A percentile compares a stretch with the other conserved stretches of the same genome.
These are phyloP conservation scores for Scaptomyza reducta DNA, from an alignment of 2,888 invertebrate genomes.

Conservation along the genomic window DNA sequence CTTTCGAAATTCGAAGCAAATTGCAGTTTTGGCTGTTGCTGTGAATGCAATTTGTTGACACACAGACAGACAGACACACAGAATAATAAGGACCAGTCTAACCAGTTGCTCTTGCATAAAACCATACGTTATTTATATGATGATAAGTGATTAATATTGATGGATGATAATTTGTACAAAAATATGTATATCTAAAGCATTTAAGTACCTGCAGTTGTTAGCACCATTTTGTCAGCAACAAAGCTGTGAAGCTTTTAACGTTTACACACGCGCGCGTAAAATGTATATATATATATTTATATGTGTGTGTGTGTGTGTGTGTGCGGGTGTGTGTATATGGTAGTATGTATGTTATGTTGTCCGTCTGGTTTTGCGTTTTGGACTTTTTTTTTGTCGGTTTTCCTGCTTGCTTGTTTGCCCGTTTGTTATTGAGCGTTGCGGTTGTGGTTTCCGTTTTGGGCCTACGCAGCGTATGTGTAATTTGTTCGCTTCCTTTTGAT, in stretches of 20 bases:
- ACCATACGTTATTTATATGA: too few relatives aligned
- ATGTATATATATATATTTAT: conserved; percentile 16
- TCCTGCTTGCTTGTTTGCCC: background rate
- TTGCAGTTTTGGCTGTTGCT: too few relatives aligned
- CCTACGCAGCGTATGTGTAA: conserved; percentile 42
- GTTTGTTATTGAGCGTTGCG: conserved; percentile 11
- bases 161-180: too few relatives aligned
- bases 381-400: background rate
- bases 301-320: conserved; percentile 15
- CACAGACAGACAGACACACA: too few relatives aligned
- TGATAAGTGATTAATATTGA: too few relatives aligned
- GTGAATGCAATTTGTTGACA: too few relatives aligned
- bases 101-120: too few relatives aligned
- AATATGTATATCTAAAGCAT: background rate
- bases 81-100: too few relatives aligned
- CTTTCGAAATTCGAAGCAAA: too few relatives aligned
- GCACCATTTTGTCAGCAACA: conserved; percentile 68
- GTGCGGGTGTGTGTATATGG: conserved; percentile 13
- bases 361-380: conserved; percentile 32
- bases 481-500: conserved; percentile 3
- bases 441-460: conserved; percentile 27
- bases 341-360: conserved; percentile 28
- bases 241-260: conserved; percentile 52
- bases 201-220: conserved; percentile 73
- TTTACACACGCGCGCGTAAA: conserved; percentile 61